These are phyloP conservation scores for Drosophila lacteicornis DNA, from an alignment of 1,140 invertebrate genomes.

Conservation along the genomic window DNA sequence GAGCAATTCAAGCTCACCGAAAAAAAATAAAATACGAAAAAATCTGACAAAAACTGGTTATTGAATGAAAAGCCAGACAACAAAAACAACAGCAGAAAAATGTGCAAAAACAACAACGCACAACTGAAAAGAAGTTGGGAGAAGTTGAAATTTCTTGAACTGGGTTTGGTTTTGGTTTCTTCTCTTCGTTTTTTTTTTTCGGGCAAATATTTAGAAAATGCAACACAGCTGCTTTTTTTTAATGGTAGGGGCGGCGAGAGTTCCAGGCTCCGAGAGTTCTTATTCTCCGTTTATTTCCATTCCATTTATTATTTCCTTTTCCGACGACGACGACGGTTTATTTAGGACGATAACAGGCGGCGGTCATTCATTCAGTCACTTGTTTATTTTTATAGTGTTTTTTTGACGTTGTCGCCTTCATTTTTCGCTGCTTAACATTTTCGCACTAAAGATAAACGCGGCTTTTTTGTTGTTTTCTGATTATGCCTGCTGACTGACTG, in stretches of 20 bases:
- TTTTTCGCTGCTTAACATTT: slow-evolving; percentile 16
- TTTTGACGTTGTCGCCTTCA: slow-evolving; percentile 21
- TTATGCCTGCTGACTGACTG: slow-evolving; percentile 7
- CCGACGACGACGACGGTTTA: slow-evolving; percentile 1
- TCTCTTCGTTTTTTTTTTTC: slow-evolving; percentile 1
- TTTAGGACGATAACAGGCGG: slow-evolving; percentile 48
- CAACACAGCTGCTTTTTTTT: slow-evolving; percentile 56
- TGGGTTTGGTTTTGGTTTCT: slow-evolving; percentile 33
- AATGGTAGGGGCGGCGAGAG: too few relatives aligned
- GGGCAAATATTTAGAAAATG: slow-evolving; percentile 77
- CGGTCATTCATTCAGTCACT: slow-evolving; percentile 22
- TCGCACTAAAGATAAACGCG: slow-evolving; percentile 55
- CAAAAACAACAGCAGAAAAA: slow-evolving; percentile 59
- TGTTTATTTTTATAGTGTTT: slow-evolving; percentile 56
- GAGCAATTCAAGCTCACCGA: slow-evolving; percentile 59
- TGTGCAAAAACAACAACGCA: slow-evolving; percentile 63
- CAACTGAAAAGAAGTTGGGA: slow-evolving; percentile 50
- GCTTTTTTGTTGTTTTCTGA: slow-evolving; percentile 11
- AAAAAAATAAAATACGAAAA: slow-evolving; percentile 8
- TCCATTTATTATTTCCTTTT: slow-evolving; percentile 23
- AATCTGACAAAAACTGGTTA: slow-evolving; percentile 76
- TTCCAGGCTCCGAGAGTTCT: slow-evolving; percentile 3
- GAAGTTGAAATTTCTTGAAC: slow-evolving; percentile 71
- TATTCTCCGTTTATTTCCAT: slow-evolving; percentile 11
- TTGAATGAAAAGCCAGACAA: slow-evolving; percentile 77